Percentiles rank a stretch among this genome's conserved stretches.
Conservation (phyloP, 2,113 vertebrate genomes). For the Nerophis ophidion region DNA sequence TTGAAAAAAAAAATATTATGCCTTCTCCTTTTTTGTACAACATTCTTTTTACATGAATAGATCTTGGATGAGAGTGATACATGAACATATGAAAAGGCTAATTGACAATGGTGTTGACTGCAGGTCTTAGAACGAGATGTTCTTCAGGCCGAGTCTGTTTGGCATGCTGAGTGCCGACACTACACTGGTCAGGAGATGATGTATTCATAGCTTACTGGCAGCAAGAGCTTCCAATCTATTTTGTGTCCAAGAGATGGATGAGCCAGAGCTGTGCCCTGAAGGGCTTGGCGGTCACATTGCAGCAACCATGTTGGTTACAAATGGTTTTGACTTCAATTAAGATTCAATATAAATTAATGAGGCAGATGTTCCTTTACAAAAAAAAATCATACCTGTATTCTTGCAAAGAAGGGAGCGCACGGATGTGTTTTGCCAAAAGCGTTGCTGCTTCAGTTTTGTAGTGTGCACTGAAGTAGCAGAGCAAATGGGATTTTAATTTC, state of each 20-base stretch:
- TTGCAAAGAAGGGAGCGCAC: too few relatives aligned
- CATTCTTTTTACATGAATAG: slow-evolving; percentile 29
- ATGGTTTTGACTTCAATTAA: too few relatives aligned
- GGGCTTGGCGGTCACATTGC: slow-evolving; percentile 4
- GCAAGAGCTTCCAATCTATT: slow-evolving; percentile 27
- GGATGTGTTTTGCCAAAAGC: too few relatives aligned
- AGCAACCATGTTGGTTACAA: too few relatives aligned
- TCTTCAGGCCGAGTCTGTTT: slow-evolving; percentile 19
- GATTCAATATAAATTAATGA: too few relatives aligned
- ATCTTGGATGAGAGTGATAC: slow-evolving; percentile 16
- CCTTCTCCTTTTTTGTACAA: slow-evolving; percentile 20
- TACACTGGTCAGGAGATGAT: slow-evolving; percentile 24
- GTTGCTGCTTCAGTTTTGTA: too few relatives aligned
- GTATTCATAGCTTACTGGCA: slow-evolving; percentile 19
- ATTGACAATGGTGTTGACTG: slow-evolving; percentile 10
- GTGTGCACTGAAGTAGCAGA: too few relatives aligned
- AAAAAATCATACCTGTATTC: too few relatives aligned
- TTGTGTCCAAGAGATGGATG: slow-evolving; percentile 32
- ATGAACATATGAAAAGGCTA: slow-evolving; percentile 24
- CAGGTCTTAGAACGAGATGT: slow-evolving; percentile 5
- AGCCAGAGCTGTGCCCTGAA: not conserved
- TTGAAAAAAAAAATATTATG: not conserved
- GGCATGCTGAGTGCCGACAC: slow-evolving; percentile 3
- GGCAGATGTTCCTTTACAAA: too few relatives aligned
- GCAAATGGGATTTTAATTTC: too few relatives aligned